Evolutionary conservation across 2,113 vertebrate species (phyloP).

Genomic region (Pterocles burchelli): DNA sequence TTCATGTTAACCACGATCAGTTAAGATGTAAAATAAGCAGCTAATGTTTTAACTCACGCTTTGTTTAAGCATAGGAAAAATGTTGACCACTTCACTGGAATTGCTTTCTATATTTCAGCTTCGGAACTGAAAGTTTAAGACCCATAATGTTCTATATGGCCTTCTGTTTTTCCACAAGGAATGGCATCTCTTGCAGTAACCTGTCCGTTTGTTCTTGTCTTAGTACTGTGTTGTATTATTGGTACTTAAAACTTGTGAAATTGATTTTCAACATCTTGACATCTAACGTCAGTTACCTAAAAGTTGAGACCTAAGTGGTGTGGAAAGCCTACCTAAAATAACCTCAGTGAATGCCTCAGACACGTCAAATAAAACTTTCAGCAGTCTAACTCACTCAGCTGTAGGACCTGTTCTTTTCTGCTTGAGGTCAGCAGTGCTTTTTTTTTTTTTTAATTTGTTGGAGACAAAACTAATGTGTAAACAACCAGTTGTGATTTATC

Average conservation of each 20-base stretch:
- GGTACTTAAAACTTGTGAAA: background rate
- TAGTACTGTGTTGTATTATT: background rate
- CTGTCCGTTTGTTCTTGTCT: background rate
- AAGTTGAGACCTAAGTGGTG: background rate
- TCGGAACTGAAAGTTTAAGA: background rate
- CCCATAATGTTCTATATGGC: accelerated
- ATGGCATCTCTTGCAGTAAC: background rate
- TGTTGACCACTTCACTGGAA: background rate
- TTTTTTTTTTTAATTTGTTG: background rate
- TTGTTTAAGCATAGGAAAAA: background rate
- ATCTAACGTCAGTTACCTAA: background rate
- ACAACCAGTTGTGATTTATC: background rate
- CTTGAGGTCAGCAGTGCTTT: background rate
- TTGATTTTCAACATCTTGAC: background rate
- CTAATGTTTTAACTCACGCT: background rate
- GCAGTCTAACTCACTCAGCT: background rate
- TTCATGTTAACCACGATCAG: background rate
- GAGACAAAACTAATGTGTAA: background rate
- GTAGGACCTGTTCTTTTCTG: background rate
- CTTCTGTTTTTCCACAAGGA: background rate
- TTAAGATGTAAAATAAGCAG: background rate
- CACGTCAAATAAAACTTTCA: background rate
- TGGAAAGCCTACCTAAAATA: background rate
- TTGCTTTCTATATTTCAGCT: background rate
- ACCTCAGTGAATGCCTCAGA: background rate